Evolutionary conservation across 2,113 vertebrate genomes (phyloP).

Genomic region (Dermatemys mawii): DNA sequence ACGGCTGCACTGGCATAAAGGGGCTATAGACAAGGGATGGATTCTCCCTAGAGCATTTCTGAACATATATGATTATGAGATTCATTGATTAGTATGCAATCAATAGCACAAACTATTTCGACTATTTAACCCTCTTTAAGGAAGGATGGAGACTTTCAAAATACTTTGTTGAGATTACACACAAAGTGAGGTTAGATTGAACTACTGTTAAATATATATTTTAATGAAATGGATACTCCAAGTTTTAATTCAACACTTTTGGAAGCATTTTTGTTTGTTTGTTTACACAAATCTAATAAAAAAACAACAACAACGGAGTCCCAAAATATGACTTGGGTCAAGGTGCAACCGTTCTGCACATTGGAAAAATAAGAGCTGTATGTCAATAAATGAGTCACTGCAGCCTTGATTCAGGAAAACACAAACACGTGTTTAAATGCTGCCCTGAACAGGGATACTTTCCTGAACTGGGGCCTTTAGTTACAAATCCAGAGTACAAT

Average conservation of each 20-base stretch:
- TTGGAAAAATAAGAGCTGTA: not conserved
- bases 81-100: not conserved
- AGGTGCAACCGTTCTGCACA: not conserved
- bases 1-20: not conserved
- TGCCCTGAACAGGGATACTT: not conserved
- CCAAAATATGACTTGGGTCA: not conserved
- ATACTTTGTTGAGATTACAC: not conserved
- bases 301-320: not conserved
- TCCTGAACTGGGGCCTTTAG: fast-evolving
- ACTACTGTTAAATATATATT: not conserved
- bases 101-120: not conserved
- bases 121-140: not conserved
- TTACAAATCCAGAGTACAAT: fast-evolving
- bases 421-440: not conserved
- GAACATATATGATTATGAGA: not conserved
- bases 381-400: fast-evolving
- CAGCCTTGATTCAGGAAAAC: not conserved
- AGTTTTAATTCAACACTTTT: not conserved
- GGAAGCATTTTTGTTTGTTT: not conserved
- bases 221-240: not conserved
- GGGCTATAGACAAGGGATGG: not conserved
- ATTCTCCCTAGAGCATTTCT: not conserved
- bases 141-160: not conserved
- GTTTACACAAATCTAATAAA: not conserved
- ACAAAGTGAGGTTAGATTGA: not conserved